phyloP scores from a whole-genome alignment of 1,140 invertebrate species.

The Cardiocondyla obscurior region DNA sequence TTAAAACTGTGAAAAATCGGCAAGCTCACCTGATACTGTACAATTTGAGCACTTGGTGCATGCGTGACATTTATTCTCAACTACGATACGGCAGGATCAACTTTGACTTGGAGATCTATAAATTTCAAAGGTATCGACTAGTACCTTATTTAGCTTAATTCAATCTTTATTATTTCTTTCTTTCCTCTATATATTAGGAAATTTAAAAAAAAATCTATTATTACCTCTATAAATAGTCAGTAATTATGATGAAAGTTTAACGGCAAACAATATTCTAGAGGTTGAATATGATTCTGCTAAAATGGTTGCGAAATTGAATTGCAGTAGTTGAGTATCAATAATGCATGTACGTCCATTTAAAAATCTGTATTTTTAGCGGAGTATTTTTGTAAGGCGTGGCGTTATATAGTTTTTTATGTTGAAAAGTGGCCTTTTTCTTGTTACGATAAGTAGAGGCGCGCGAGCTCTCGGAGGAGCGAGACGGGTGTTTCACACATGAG shows the following conservation, averaged over 20 bases:
- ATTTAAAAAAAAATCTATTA: neutral
- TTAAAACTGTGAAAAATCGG: too few relatives aligned
- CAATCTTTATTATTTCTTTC: neutral
- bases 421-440: conserved; percentile 61
- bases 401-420: conserved; percentile 57
- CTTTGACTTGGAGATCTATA: neutral
- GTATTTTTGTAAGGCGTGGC: conserved; percentile 58
- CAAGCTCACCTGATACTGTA: too few relatives aligned
- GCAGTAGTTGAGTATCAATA: conserved; percentile 43
- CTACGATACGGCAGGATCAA: neutral
- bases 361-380: conserved; percentile 50
- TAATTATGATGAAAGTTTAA: neutral
- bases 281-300: conserved; percentile 20
- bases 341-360: conserved; percentile 48
- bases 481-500: conserved; percentile 56
- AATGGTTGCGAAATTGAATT: neutral
- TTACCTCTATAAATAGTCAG: neutral
- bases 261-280: neutral
- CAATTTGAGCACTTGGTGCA: conserved; percentile 23
- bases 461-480: conserved; percentile 46
- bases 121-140: neutral
- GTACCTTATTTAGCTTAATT: neutral
- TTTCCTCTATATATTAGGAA: neutral
- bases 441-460: conserved; percentile 72
- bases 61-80: conserved; percentile 30